Percentiles rank a stretch among this genome's conserved stretches.
Evolutionary conservation across 1,140 invertebrate species (phyloP).

Genomic region (Nymphalis io): DNA sequence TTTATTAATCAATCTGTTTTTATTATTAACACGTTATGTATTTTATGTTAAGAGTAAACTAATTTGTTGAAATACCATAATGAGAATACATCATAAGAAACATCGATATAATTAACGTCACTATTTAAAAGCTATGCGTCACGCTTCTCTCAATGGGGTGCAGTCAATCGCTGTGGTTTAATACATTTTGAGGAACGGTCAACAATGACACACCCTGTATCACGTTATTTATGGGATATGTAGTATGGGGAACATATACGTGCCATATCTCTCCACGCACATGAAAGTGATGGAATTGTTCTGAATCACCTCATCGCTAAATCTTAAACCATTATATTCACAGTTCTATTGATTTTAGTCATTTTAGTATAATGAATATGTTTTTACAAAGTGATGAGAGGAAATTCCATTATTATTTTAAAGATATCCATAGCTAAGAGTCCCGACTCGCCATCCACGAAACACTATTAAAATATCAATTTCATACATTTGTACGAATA

Average conservation of each 20-base stretch:
- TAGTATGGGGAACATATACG: conserved; percentile 53
- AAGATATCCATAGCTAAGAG: no score
- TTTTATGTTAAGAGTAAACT: no score
- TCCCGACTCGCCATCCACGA: no score
- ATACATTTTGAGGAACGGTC: conserved; percentile 64
- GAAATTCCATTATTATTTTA: no score
- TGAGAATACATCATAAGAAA: background rate
- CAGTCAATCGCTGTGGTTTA: conserved; percentile 75
- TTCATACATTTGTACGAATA: no score
- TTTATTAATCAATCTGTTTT: no score
- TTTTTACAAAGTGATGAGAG: no score
- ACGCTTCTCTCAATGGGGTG: conserved; percentile 51
- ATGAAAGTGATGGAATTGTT: conserved; percentile 41
- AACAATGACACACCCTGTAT: conserved; percentile 66
- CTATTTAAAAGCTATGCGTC: conserved; percentile 57
- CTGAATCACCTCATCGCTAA: conserved; percentile 2
- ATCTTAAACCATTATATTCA: background rate
- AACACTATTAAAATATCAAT: no score
- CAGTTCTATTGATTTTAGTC: no score
- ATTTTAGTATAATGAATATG: no score
- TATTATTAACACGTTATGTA: no score
- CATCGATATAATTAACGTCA: conserved; percentile 29
- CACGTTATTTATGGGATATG: conserved; percentile 68
- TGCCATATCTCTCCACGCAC: conserved; percentile 51
- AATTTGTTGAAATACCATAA: no score